Conservation (phyloP, 2,113 vertebrate genomes). For the Hippocampus mohnikei region DNA sequence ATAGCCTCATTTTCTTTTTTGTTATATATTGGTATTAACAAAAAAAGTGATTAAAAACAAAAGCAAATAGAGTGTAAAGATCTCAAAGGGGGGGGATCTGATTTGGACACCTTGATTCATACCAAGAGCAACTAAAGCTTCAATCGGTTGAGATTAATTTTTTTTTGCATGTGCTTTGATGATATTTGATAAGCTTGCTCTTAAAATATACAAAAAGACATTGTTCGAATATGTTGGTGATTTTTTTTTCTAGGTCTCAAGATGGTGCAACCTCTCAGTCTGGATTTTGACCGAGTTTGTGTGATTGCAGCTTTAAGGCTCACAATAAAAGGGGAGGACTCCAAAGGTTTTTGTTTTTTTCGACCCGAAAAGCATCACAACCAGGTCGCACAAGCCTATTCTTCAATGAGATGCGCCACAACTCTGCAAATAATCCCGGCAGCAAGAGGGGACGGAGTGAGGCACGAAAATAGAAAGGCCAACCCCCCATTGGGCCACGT, state of each 20-base stretch:
- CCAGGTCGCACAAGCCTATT: neutral
- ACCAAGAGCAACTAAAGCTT: neutral
- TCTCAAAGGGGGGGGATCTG: too few species aligned
- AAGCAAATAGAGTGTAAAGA: too few species aligned
- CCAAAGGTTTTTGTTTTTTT: too few species aligned
- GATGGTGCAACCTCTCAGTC: neutral
- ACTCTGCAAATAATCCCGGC: slow-evolving; percentile 13
- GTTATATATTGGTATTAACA: too few species aligned
- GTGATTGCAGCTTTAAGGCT: neutral
- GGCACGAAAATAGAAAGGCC: slow-evolving; percentile 24
- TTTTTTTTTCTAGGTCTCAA: neutral
- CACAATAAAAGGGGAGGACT: neutral
- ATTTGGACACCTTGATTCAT: too few species aligned
- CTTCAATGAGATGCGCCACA: slow-evolving; percentile 16
- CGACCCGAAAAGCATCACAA: neutral
- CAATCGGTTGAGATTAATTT: neutral
- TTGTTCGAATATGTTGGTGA: neutral
- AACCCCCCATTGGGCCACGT: slow-evolving; percentile 9
- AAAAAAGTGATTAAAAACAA: too few species aligned
- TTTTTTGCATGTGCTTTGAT: neutral
- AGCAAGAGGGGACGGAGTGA: neutral
- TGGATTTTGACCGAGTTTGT: neutral
- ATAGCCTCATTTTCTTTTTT: too few species aligned
- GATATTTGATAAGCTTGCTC: neutral
- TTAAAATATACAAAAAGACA: neutral